Evolutionary conservation across 2,888 invertebrate genomes (phyloP), one percentile per base, ranked within the genome.

Genomic region (Alsophila aescularia): DNA sequence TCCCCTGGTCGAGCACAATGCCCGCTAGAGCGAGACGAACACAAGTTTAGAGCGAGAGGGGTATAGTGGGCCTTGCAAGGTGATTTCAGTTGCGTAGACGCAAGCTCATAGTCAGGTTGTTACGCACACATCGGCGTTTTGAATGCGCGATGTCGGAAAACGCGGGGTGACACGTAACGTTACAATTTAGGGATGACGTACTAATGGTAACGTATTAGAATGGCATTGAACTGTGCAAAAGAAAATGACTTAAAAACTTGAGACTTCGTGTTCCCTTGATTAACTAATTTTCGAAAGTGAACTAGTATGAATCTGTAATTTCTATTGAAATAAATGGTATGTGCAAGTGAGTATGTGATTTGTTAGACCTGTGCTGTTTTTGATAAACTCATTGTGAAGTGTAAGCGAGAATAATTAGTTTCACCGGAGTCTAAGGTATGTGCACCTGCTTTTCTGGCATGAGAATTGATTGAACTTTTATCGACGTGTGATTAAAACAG

Each of bases 51-150:
- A 89, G 69, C 55, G 87, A 84, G 88, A 89, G 69, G 66, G 78
- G 53, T 66, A 81, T 76, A 90, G 84, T 89, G 89, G 90, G 90
- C 91, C 91, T 91, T 91, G 91, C 91, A 91, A 91, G 91, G 91
- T 90, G 90, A 90, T 88, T 89, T 90, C 82, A 91, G 91, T 91
- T 88, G 91, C 88, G 87, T 84, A 80, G 79, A 85, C 90, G 91
- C 90, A 87, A 83, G 85, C 89, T 78, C 75, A 77, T 80, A 74
- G 86, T 80, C 85, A 87, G 87, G 90, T 87, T 87, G 90, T 86
- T 74, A 83, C 79, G 74, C 85, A 86, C 85, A 83, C 83, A 79
- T 68, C 78, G 76, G 77, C 71, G 67, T 64, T 64, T 65, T 74
- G 73, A 73, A 52, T 37, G 70, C 81, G 81, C 83, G 83, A 81